Evolutionary conservation across 2,888 invertebrate species (phyloP).

Genomic region (Cephus spinipes): DNA sequence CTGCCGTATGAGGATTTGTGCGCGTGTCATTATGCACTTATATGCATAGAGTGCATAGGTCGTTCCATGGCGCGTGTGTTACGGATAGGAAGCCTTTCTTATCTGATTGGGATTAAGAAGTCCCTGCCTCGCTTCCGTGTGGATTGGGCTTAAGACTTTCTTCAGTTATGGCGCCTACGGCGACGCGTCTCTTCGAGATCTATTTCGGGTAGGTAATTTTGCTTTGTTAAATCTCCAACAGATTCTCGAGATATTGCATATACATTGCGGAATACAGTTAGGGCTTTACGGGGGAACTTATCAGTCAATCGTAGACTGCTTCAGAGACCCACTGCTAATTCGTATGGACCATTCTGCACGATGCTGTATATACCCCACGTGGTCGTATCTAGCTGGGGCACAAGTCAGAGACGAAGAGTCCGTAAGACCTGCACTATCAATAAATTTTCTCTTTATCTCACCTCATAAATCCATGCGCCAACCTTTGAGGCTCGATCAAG

Average conservation of each 20-base stretch:
- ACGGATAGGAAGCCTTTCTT: not conserved
- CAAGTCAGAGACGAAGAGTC: not conserved
- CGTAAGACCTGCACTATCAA: slow-evolving; percentile 35
- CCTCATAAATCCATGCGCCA: slow-evolving; percentile 43
- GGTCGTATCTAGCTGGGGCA: too few relatives aligned
- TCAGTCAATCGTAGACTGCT: too few relatives aligned
- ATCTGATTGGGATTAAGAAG: not conserved
- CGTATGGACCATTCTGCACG: too few relatives aligned
- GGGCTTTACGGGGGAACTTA: too few relatives aligned
- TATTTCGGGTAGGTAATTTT: not conserved
- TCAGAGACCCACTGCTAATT: too few relatives aligned
- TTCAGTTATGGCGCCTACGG: not conserved
- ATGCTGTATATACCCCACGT: too few relatives aligned
- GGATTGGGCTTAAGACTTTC: not conserved
- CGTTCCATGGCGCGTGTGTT: not conserved
- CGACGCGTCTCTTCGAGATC: not conserved
- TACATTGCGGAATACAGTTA: not conserved
- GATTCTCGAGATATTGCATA: not conserved
- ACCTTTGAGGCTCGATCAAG: slow-evolving; percentile 47
- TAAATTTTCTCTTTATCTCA: slow-evolving; percentile 47
- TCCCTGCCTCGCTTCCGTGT: not conserved
- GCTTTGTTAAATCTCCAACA: not conserved
- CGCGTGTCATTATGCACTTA: not conserved
- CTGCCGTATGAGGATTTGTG: slow-evolving; percentile 1
- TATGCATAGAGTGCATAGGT: not conserved